phyloP scores from a whole-genome alignment of 2,888 invertebrate genomes.

The Drosophila rellima region DNA sequence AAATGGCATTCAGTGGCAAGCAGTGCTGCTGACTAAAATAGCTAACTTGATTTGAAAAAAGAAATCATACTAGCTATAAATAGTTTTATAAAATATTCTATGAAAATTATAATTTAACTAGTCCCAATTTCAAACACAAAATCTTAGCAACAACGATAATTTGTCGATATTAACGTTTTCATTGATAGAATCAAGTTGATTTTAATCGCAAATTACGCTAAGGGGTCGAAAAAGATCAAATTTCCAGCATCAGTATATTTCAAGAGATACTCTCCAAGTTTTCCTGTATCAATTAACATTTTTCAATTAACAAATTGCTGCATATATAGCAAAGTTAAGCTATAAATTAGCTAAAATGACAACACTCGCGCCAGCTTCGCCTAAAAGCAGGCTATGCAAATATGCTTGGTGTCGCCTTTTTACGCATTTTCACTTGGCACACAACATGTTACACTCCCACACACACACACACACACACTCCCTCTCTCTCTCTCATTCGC shows the following conservation, averaged over 20 bases:
- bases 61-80: not conserved
- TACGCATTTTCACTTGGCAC: slow-evolving; percentile 73
- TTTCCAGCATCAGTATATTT: too few relatives aligned
- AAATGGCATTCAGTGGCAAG: slow-evolving; percentile 42
- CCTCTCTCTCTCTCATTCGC: not conserved
- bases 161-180: too few relatives aligned
- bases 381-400: slow-evolving; percentile 73
- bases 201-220: too few relatives aligned
- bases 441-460: slow-evolving; percentile 23
- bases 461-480: slow-evolving; percentile 12
- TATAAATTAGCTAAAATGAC: slow-evolving; percentile 2
- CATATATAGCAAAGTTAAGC: not conserved
- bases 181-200: too few relatives aligned
- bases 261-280: too few relatives aligned
- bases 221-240: too few relatives aligned
- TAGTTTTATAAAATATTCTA: too few relatives aligned
- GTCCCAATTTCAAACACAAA: too few relatives aligned
- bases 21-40: not conserved
- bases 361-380: slow-evolving; percentile 6
- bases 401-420: slow-evolving; percentile 60
- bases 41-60: not conserved
- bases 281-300: not conserved
- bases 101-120: too few relatives aligned
- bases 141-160: too few relatives aligned
- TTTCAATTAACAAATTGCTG: not conserved